Evolutionary conservation across 2,888 invertebrate genomes (phyloP), one percentile per base, ranked within the genome.

Genomic region (Schrankia costaestrigalis): DNA sequence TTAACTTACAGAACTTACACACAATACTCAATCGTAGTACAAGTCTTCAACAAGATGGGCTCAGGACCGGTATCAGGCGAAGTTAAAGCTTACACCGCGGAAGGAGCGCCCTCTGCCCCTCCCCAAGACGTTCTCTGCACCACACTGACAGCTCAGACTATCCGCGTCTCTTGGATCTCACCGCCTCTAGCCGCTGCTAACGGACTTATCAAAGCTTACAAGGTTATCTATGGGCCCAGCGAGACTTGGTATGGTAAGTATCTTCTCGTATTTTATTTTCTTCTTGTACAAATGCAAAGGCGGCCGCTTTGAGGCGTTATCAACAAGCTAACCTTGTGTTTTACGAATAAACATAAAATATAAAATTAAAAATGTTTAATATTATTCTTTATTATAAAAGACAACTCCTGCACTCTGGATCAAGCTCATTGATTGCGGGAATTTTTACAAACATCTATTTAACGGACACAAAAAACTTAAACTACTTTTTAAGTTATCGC

Each of bases 151-250:
- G 97, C 98, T 2, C 96, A 97, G 80, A 97, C 97, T 1, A 96
- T 98, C 63, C 91, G 97, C 37, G 96, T 98, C 2, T 94, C 95
- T 11, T 98, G 98, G 98, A 94, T 95, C 0, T 96, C 97, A 0
- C 98, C 98, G 0, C 96, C 97, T 21, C 90, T 97, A 1, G 94
- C 94, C 43, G 93, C 96, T 18, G 96, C 97, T 25, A 97, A 98
- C 73, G 98, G 98, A 50, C 93, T 97, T 22, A 96, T 98, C 65
- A 97, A 97, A 75, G 97, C 97, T 8, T 98, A 98, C 89, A 97
- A 97, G 82, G 96, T 97, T 38, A 92, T 97, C 38, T 97, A 96
- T 67, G 96, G 96, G 54, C 95, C 97, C 23, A 95, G 95, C 56
- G 95, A 96, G 48, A 92, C 93, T 46, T 97, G 97, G 97, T 96